Evolutionary conservation across 2,113 vertebrate species (phyloP), one percentile per base, ranked within the genome.

Genomic region (Hemichromis elongatus): DNA sequence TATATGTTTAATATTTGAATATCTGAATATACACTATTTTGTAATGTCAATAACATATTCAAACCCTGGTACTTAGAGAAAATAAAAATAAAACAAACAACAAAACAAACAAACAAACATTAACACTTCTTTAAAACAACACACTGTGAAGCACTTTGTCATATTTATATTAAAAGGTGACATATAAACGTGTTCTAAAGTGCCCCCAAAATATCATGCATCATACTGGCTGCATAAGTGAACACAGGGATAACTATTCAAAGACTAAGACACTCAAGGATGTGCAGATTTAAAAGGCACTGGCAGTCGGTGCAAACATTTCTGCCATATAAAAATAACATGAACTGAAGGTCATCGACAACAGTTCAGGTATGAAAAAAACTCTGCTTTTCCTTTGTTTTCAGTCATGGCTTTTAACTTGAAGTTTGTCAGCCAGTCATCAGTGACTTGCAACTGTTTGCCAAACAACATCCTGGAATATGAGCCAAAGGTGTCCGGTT

Each of bases 251-350:
- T 47, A 7, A 57, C 37, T 83, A 80, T 68, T 70, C 19, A 84
- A 47, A 80, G 9, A 33, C 40, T 12, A 57, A 24, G 21, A 68
- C 63, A 77, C 53, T 66, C 85, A 87, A 26, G 8, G 40, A 79
- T 80, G 55, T 84, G 79, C 75, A 68, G 52, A 86, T 79, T 82
- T 82, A 78, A 90, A 75, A 37, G 57, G 14, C 77, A 8, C 1
- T 18, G 24, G 59, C 30, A 84, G 86, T 3, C 54, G 55, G 33
- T 37, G 80, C 16, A 92, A 92, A 90, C 79, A 82, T 3, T 37
- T 21, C 24, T 57, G 86, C 26, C 26, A 83, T 53, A 84, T 21
- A 75, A 70, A 70, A 42, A 50, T 19, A 54, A 40, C 26, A 13
- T 45, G 13, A 85, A 30, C 73, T 86, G 54, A 30, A 2, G 42